These are phyloP conservation scores for Pseudachorutes palmiensis DNA, from an alignment of 1,140 invertebrate genomes.

Conservation along the genomic window DNA sequence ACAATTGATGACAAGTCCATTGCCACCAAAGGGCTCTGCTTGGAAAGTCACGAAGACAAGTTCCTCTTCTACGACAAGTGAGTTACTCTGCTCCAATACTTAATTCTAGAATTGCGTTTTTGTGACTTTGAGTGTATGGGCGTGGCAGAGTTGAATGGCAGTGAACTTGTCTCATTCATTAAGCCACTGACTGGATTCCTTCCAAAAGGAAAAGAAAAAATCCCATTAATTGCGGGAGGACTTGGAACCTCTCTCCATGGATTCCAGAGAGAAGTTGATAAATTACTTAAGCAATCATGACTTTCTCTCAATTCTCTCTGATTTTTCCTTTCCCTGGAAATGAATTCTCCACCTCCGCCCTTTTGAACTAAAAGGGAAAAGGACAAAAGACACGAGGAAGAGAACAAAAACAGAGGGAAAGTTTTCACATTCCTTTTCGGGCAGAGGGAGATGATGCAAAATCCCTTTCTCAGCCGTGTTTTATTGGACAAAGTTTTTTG, in stretches of 20 bases:
- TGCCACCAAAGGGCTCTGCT: slow-evolving; percentile 67
- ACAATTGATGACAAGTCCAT: slow-evolving; percentile 64
- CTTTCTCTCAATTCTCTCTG: neutral
- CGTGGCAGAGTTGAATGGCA: neutral
- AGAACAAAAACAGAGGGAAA: no score
- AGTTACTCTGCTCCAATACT: neutral
- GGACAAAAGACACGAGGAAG: no score
- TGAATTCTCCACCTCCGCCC: no score
- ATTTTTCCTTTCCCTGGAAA: no score
- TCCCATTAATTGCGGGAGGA: neutral
- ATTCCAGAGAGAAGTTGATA: neutral
- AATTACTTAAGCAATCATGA: neutral
- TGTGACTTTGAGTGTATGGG: neutral
- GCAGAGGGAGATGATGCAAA: no score
- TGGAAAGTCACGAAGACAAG: slow-evolving; percentile 63
- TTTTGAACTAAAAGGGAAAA: no score
- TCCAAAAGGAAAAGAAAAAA: neutral
- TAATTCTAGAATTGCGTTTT: neutral
- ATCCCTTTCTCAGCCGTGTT: no score
- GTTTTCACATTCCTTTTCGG: no score
- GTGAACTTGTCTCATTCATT: neutral
- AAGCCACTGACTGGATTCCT: no score
- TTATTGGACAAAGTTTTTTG: no score
- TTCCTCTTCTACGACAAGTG: slow-evolving; percentile 71
- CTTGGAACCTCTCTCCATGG: no score